Evolutionary conservation across 53 echinoderm and acorn worm genomes (phyloP).

Genomic region (Holothuria leucospilota): DNA sequence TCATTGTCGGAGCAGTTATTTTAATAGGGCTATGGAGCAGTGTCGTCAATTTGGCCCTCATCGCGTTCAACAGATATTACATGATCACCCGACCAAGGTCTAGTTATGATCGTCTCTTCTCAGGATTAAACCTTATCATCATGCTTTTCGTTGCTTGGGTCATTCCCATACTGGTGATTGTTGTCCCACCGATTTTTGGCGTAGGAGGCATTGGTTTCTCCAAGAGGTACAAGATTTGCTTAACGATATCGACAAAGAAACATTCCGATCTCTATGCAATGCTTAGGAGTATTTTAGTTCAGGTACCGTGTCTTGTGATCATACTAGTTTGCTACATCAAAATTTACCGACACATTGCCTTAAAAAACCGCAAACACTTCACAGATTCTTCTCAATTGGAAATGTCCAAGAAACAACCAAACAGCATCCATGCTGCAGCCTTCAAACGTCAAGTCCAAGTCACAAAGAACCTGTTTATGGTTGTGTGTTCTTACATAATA

Average conservation of each 20-base stretch:
- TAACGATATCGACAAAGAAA: conserved; percentile 55
- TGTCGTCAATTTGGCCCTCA: conserved; percentile 67
- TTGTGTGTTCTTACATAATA: conserved; percentile 62
- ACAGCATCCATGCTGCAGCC: conserved; percentile 23
- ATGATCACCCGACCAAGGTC: conserved; percentile 57
- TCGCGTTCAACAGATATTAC: conserved; percentile 64
- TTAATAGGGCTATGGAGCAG: conserved; percentile 54
- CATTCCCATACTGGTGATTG: conserved; percentile 40
- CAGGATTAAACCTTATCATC: conserved; percentile 43
- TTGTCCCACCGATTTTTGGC: conserved; percentile 46
- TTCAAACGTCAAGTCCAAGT: conserved; percentile 63
- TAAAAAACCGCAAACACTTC: conserved; percentile 50
- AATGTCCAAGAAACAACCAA: not conserved
- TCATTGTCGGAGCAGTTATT: conserved; percentile 49
- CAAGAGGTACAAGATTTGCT: conserved; percentile 57
- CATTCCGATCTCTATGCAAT: conserved; percentile 58
- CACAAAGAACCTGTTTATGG: conserved; percentile 75
- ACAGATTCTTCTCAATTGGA: conserved; percentile 14
- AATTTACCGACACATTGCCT: conserved; percentile 56
- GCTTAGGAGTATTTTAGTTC: conserved; percentile 49
- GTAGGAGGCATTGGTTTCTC: conserved; percentile 66
- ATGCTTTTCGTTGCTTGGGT: conserved; percentile 61
- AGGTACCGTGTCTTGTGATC: conserved; percentile 56
- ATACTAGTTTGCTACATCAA: conserved; percentile 58
- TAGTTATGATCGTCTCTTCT: conserved; percentile 49